These are phyloP conservation scores for Athrips mouffetella DNA, from an alignment of 2,888 invertebrate genomes.

Conservation along the genomic window DNA sequence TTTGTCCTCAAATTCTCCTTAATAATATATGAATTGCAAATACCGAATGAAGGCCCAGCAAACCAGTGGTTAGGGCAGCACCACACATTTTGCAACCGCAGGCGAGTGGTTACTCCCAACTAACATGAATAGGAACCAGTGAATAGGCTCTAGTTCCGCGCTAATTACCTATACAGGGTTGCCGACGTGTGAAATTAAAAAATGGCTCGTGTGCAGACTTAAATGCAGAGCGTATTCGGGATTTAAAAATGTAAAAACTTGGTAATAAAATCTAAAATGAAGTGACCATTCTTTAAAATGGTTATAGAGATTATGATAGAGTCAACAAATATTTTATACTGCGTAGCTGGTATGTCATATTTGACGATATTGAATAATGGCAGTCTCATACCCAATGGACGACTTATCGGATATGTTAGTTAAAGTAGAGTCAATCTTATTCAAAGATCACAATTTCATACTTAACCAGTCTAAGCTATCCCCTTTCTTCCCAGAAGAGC, in stretches of 20 bases:
- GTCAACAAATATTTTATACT: not conserved
- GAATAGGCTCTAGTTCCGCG: constrained; percentile 28
- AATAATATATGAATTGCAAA: not conserved
- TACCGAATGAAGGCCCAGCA: not conserved
- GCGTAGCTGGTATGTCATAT: not conserved
- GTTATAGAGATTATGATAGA: too few species aligned
- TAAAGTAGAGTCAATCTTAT: too few species aligned
- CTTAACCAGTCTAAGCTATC: not conserved
- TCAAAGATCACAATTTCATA: too few species aligned
- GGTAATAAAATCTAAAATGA: too few species aligned
- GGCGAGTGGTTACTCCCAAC: constrained; percentile 16
- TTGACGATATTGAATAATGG: too few species aligned
- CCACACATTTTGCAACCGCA: constrained; percentile 11
- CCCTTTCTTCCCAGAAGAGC: constrained; percentile 14
- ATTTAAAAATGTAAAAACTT: not conserved
- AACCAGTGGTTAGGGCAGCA: not conserved
- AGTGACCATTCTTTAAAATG: too few species aligned
- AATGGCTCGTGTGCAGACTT: constrained; percentile 13
- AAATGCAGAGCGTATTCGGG: not conserved
- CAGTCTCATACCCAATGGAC: too few species aligned
- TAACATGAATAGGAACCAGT: constrained; percentile 21
- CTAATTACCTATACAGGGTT: constrained; percentile 32
- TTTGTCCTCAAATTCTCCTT: not conserved
- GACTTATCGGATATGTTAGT: too few species aligned
- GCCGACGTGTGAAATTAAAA: constrained; percentile 34